These are phyloP conservation scores for Dysmachus trigonus DNA, from an alignment of 2,888 invertebrate genomes.

Conservation along the genomic window DNA sequence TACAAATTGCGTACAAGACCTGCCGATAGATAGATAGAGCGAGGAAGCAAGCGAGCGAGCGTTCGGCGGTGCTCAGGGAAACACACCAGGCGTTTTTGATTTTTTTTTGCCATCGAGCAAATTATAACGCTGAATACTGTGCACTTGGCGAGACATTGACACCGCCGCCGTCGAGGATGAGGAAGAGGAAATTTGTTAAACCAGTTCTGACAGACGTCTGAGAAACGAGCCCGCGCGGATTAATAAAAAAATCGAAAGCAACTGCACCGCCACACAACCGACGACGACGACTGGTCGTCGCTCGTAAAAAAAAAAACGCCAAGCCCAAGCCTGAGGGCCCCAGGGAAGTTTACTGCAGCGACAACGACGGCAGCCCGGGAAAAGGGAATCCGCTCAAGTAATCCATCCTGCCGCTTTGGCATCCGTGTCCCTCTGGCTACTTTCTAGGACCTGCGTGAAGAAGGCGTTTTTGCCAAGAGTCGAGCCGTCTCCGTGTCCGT, in stretches of 20 bases:
- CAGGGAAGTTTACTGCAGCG: neutral
- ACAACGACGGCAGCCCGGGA: neutral
- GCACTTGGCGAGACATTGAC: constrained; percentile 35
- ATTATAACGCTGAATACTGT: constrained; percentile 39
- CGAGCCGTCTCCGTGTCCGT: neutral
- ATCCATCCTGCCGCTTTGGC: constrained; percentile 18
- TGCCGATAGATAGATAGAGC: too few species aligned
- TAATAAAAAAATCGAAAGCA: neutral
- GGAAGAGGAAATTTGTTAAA: constrained; percentile 47
- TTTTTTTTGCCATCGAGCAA: constrained; percentile 1
- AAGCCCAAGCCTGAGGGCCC: neutral
- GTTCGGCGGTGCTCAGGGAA: neutral
- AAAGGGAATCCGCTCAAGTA: constrained; percentile 20
- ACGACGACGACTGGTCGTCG: neutral
- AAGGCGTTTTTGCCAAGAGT: constrained; percentile 1
- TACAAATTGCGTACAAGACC: constrained; percentile 30
- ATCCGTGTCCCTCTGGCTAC: constrained; percentile 21
- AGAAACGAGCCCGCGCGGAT: constrained; percentile 18
- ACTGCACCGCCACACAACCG: neutral
- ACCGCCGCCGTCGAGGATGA: constrained; percentile 28
- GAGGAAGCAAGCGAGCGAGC: neutral
- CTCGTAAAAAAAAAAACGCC: neutral
- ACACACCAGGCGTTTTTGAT: neutral
- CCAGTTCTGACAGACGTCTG: constrained; percentile 49
- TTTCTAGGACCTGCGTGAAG: neutral